These are phyloP conservation scores for Callyntrura guangdongensis DNA, from an alignment of 2,888 invertebrate species.

Conservation along the genomic window DNA sequence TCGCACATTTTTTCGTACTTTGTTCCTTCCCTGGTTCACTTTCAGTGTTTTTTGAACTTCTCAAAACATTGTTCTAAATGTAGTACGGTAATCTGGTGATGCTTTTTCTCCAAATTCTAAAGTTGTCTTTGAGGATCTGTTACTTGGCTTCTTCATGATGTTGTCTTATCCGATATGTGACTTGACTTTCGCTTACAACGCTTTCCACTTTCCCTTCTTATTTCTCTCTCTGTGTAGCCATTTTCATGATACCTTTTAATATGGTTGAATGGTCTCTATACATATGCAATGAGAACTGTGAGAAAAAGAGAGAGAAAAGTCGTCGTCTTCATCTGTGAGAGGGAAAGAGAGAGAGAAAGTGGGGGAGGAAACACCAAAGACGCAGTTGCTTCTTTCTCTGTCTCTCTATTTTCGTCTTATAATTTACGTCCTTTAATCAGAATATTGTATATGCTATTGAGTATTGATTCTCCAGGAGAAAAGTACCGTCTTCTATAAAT, in stretches of 20 bases:
- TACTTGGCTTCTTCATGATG: constrained; percentile 57
- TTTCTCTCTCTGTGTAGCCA: constrained; percentile 46
- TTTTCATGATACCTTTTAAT: constrained; percentile 64
- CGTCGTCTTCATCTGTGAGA: neutral
- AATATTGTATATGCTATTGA: constrained; percentile 34
- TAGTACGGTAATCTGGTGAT: constrained; percentile 59
- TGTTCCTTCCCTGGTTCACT: neutral
- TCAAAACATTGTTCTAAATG: constrained; percentile 64
- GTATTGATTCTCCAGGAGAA: constrained; percentile 10
- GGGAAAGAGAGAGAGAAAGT: constrained; percentile 2
- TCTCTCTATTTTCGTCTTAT: neutral
- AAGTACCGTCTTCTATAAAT: constrained; percentile 4
- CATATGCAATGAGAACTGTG: constrained; percentile 64
- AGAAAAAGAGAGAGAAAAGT: constrained; percentile 5
- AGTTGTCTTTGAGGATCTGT: constrained; percentile 66
- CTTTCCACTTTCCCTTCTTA: constrained; percentile 70
- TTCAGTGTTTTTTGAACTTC: constrained; percentile 14
- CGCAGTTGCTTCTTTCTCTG: neutral
- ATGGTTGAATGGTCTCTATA: constrained; percentile 52
- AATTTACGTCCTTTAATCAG: constrained; percentile 36
- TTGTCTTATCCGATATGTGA: constrained; percentile 71
- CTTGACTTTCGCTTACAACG: constrained; percentile 71
- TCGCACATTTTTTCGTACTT: neutral
- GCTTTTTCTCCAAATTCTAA: constrained; percentile 59
- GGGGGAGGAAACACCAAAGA: constrained; percentile 18